phyloP scores from a whole-genome alignment of 2,797 vertebrate species.

The Phoxinus dragarum region DNA sequence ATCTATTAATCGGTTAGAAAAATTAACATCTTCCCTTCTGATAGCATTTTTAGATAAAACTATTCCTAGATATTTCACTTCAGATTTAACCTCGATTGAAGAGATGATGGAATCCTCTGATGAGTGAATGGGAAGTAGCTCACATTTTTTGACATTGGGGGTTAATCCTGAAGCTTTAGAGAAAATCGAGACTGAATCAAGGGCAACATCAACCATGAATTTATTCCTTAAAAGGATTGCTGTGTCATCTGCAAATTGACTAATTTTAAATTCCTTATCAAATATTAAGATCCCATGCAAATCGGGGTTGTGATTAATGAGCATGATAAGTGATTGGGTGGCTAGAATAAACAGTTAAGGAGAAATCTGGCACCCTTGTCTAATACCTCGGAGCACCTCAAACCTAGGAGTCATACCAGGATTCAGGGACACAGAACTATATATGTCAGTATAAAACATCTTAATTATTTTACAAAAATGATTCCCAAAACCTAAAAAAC shows the following conservation, averaged over 20 bases:
- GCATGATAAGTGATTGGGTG: conserved; percentile 22
- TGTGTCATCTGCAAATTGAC: conserved; percentile 36
- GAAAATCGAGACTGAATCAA: background rate
- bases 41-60: conserved; percentile 8
- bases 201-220: background rate
- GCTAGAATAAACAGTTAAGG: conserved; percentile 20
- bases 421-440: conserved; percentile 28
- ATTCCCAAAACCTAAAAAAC: too few relatives aligned
- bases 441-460: too few relatives aligned
- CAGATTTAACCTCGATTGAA: conserved; percentile 19
- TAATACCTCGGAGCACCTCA: conserved; percentile 17
- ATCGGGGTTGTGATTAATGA: conserved; percentile 12
- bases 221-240: background rate
- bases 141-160: background rate
- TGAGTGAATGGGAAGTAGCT: conserved; percentile 19
- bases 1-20: background rate
- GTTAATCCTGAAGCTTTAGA: conserved; percentile 11
- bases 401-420: conserved; percentile 30
- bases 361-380: conserved; percentile 26
- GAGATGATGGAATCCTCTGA: background rate
- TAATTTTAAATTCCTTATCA: conserved; percentile 39
- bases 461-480: background rate
- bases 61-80: conserved; percentile 9
- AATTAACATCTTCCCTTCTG: conserved; percentile 42
- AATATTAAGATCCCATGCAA: conserved; percentile 9